Percentiles rank a stretch among this genome's conserved stretches.
phyloP scores from a whole-genome alignment of 2,113 vertebrate genomes.

The Anseranas semipalmata region DNA sequence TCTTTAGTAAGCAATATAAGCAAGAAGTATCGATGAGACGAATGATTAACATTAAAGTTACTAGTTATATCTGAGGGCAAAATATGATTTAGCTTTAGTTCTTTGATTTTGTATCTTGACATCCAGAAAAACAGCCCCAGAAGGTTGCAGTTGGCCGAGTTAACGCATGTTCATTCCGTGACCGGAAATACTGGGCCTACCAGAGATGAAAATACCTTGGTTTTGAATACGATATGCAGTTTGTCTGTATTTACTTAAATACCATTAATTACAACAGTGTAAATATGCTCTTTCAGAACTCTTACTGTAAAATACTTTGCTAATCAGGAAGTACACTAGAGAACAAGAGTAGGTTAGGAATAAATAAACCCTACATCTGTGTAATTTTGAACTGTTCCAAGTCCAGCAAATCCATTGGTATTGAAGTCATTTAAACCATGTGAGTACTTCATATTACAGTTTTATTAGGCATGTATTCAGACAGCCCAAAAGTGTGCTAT shows the following conservation, averaged over 20 bases:
- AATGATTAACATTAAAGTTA: background rate
- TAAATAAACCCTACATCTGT: background rate
- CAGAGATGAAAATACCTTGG: background rate
- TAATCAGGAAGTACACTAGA: background rate
- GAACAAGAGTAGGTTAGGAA: background rate
- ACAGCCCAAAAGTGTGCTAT: background rate
- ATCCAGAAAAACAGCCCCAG: background rate
- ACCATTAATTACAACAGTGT: background rate
- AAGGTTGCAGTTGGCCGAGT: background rate
- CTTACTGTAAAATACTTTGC: background rate
- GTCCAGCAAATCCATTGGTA: background rate
- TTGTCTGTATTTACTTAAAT: background rate
- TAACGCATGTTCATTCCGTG: accelerated
- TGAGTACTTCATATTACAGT: background rate
- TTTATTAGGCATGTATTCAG: background rate
- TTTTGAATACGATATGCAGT: background rate
- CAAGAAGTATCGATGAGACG: background rate
- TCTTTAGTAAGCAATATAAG: background rate
- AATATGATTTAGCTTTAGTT: background rate
- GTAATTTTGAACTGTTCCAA: background rate
- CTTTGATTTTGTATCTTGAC: background rate
- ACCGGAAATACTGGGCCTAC: background rate
- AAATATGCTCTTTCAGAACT: background rate
- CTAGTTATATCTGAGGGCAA: background rate
- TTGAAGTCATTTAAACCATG: background rate